Conservation (phyloP, 2,888 invertebrate species). For the Labia minor region DNA sequence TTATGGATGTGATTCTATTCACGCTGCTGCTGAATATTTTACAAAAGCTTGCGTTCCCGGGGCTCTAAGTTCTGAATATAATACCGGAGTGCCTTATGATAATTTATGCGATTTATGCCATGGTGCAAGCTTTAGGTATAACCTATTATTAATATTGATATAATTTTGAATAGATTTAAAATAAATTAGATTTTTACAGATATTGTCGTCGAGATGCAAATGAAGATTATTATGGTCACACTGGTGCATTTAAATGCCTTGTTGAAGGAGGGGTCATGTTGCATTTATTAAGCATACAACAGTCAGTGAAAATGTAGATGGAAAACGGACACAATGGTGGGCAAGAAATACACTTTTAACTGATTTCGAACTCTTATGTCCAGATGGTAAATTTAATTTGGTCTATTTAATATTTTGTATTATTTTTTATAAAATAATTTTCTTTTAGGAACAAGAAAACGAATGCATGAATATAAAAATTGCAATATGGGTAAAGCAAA, state of each 20-base stretch:
- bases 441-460: conserved; percentile 66
- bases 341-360: conserved; percentile 81
- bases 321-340: conserved; percentile 85
- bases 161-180: conserved; percentile 29
- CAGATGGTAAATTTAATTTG: conserved; percentile 54
- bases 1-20: conserved; percentile 79
- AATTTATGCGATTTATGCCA: conserved; percentile 92
- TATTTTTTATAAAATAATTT: conserved; percentile 20
- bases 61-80: conserved; percentile 75
- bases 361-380: conserved; percentile 86
- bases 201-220: conserved; percentile 80
- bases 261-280: conserved; percentile 35
- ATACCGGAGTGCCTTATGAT: conserved; percentile 71
- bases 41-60: conserved; percentile 93
- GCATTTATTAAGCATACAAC: conserved; percentile 47
- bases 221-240: conserved; percentile 80
- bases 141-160: too few species aligned
- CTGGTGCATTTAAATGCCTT: conserved; percentile 39
- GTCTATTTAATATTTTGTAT: background rate
- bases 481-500: conserved; percentile 89
- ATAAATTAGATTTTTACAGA: conserved; percentile 34
- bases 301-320: conserved; percentile 57
- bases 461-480: conserved; percentile 63
- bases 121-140: conserved; percentile 51
- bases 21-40: conserved; percentile 88